These are phyloP conservation scores for Apostichopus japonicus DNA, from an alignment of 35 echinoderm and acorn worm species.

Conservation along the genomic window DNA sequence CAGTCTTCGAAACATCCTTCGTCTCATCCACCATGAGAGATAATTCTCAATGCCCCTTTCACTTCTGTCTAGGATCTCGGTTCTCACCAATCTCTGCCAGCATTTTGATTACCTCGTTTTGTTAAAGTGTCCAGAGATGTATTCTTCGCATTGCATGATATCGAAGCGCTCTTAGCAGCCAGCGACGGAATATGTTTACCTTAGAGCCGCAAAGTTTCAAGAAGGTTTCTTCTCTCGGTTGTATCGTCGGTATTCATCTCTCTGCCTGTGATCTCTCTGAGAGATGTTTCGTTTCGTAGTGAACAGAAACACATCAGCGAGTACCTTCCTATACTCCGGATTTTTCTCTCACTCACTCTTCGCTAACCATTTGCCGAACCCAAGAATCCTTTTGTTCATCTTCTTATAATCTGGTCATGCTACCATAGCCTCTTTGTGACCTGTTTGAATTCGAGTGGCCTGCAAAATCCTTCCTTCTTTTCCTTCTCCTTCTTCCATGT, in stretches of 20 bases:
- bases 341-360: constrained; percentile 14
- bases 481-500: constrained; percentile 43
- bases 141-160: constrained; percentile 27
- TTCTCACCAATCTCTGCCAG: constrained; percentile 29
- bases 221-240: background rate
- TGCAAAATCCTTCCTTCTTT: constrained; percentile 43
- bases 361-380: constrained; percentile 11
- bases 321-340: constrained; percentile 53
- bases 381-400: constrained; percentile 51
- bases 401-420: constrained; percentile 49
- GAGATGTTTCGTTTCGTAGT: constrained; percentile 1
- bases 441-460: constrained; percentile 20
- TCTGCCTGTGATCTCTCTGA: background rate
- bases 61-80: constrained; percentile 19
- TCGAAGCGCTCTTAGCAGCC: background rate
- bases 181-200: background rate
- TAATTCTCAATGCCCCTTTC: constrained; percentile 16
- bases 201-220: background rate
- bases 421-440: constrained; percentile 26
- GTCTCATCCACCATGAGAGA: constrained; percentile 42
- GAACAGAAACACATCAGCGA: constrained; percentile 5
- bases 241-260: background rate
- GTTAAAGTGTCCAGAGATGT: too few species aligned
- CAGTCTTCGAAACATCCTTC: constrained; percentile 37
- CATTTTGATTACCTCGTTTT: too few species aligned